Conservation (phyloP, 2,888 invertebrate genomes). For the Dynastes hyllus region DNA sequence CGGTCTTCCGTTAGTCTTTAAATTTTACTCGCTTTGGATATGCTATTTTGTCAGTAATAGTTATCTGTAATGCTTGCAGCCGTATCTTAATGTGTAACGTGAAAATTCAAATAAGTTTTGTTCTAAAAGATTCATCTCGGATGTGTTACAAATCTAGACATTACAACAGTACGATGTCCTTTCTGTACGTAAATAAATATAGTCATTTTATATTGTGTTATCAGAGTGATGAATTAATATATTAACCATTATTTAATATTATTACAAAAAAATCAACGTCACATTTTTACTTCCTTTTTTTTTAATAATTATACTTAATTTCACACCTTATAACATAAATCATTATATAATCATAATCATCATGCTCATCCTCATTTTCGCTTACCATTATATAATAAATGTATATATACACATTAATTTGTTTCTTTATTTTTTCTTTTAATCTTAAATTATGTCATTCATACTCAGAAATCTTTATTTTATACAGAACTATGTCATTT, state of each 20-base stretch:
- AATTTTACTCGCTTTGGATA: too few species aligned
- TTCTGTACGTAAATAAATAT: constrained; percentile 59
- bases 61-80: too few species aligned
- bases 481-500: constrained; percentile 60
- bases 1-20: too few species aligned
- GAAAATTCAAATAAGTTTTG: neutral
- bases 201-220: constrained; percentile 54
- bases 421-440: constrained; percentile 52
- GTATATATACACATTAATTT: constrained; percentile 64
- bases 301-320: constrained; percentile 54
- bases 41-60: too few species aligned
- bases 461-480: constrained; percentile 60
- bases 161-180: constrained; percentile 59
- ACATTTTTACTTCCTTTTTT: constrained; percentile 38
- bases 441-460: constrained; percentile 60
- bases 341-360: constrained; percentile 58
- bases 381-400: constrained; percentile 54
- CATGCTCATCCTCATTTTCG: constrained; percentile 54
- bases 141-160: constrained; percentile 46
- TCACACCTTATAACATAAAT: constrained; percentile 60
- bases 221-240: constrained; percentile 51
- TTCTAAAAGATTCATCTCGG: constrained; percentile 38
- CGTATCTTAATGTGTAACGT: neutral
- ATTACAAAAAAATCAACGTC: constrained; percentile 53
- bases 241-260: constrained; percentile 45